Evolutionary conservation across 1,140 invertebrate genomes (phyloP), one percentile per base, ranked within the genome.

Genomic region (Mesaphorura yosii): DNA sequence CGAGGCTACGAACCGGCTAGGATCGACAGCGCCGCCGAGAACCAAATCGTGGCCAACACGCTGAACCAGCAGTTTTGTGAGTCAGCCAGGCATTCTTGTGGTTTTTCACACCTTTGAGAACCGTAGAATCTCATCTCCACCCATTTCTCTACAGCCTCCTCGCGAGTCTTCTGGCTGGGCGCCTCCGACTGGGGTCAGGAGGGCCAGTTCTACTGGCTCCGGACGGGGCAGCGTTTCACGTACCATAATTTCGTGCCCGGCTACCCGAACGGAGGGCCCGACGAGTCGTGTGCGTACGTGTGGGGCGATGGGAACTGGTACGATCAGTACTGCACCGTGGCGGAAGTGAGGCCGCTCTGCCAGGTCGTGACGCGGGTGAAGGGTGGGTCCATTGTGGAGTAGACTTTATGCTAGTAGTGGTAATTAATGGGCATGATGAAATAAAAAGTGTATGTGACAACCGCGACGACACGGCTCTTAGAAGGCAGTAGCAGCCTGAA

Each of bases 131-230:
- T n/a, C n/a, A n/a, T n/a, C n/a, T n/a, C n/a, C n/a, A n/a, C n/a
- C n/a, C n/a, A n/a, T n/a, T n/a, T n/a, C 10, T 51, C n/a, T 42
- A 20, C 19, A 51, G 49, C 26, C 15, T 22, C 38, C 2, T 51
- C 49, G 7, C 23, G 39, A 12, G 49, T 51, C 2, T 51, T 51
- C 26, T 51, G 49, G 49, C 40, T 51, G 6, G 49, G 49, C 2
- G 49, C 26, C 14, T 42, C 40, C 25, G 49, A 51, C 26, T 51
- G 49, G 49, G 49, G 49, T 15, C 49, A 51, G 15, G 49, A 51
- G 20, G 49, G 49, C 6, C 15, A 29, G 34, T 51, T 51, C 49
- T 51, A 51, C 23, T 51, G 49, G 49, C 41, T 51, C 2, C 28
- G 49, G 34, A 51, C 49, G 1, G 49, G 49, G 19, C 23, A 42